These are phyloP conservation scores for Acanthococcus lagerstroemiae DNA, from an alignment of 2,888 invertebrate genomes.

Conservation along the genomic window DNA sequence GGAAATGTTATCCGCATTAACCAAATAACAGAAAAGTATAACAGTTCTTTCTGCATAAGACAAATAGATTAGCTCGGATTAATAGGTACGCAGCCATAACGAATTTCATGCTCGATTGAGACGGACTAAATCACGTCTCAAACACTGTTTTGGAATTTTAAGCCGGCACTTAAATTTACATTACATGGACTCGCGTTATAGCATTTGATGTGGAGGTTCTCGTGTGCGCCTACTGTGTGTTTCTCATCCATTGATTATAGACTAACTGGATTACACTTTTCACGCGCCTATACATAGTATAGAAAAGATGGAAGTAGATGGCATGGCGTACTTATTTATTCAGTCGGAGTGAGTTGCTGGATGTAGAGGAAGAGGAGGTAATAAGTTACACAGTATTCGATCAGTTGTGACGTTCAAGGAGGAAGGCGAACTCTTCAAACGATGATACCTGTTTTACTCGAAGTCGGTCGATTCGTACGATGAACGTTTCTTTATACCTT, in stretches of 20 bases:
- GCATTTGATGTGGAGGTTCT: too few species aligned
- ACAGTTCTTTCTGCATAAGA: too few species aligned
- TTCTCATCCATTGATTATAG: neutral
- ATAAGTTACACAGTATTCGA: neutral
- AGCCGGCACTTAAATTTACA: too few species aligned
- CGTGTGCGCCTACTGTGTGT: too few species aligned
- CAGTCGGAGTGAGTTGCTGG: neutral
- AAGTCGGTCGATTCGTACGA: conserved; percentile 26
- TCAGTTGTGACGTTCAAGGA: neutral
- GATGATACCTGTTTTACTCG: neutral
- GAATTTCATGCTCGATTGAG: neutral
- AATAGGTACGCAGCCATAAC: too few species aligned
- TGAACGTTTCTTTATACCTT: conserved; percentile 6
- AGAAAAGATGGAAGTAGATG: neutral
- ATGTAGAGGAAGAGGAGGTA: too few species aligned
- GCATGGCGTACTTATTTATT: neutral
- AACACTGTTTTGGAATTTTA: too few species aligned
- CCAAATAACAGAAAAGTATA: too few species aligned
- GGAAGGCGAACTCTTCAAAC: neutral
- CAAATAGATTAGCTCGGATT: too few species aligned
- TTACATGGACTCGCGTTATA: too few species aligned
- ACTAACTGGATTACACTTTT: too few species aligned
- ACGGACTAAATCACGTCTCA: neutral
- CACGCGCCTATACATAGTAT: neutral
- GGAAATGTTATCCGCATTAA: too few species aligned